Conservation (phyloP, 2,797 vertebrate genomes). For the Galaxias olidus region DNA sequence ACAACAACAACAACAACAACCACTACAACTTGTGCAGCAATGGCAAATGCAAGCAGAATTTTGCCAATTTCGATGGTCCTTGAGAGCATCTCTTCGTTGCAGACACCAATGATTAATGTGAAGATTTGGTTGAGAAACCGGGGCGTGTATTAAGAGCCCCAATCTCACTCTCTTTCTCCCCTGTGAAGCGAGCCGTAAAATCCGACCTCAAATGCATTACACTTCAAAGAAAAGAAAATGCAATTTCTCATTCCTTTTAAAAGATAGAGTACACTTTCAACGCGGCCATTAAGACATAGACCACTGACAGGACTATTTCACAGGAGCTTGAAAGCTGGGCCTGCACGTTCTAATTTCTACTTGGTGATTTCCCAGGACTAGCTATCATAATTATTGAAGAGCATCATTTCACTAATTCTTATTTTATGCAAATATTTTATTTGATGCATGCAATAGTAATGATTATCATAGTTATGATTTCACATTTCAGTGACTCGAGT, state of each 20-base stretch:
- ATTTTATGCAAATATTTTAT: slow-evolving; percentile 91
- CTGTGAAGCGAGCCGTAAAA: slow-evolving; percentile 91
- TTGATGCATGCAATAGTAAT: slow-evolving; percentile 82
- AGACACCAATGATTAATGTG: slow-evolving; percentile 90
- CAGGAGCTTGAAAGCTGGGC: slow-evolving; percentile 53
- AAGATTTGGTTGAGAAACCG: slow-evolving; percentile 91
- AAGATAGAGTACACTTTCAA: slow-evolving; percentile 82
- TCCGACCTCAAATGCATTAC: slow-evolving; percentile 92
- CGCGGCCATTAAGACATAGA: slow-evolving; percentile 86
- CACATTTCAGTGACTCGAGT: slow-evolving; percentile 81
- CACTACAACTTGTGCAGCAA: neutral
- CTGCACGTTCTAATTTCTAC: slow-evolving; percentile 1
- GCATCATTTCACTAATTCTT: slow-evolving; percentile 86
- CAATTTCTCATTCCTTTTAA: slow-evolving; percentile 91
- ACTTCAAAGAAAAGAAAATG: slow-evolving; percentile 91
- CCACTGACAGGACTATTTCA: slow-evolving; percentile 82
- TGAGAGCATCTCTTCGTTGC: slow-evolving; percentile 75
- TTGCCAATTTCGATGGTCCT: slow-evolving; percentile 54
- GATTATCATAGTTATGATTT: slow-evolving; percentile 88
- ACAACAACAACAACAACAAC: neutral
- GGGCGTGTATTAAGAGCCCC: slow-evolving; percentile 87
- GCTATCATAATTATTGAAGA: slow-evolving; percentile 24
- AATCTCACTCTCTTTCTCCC: slow-evolving; percentile 82
- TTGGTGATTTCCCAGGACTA: neutral
- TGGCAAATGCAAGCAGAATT: slow-evolving; percentile 64